These are phyloP conservation scores for Sebastes aleutianus DNA, from an alignment of 2,797 vertebrate genomes.

Conservation along the genomic window DNA sequence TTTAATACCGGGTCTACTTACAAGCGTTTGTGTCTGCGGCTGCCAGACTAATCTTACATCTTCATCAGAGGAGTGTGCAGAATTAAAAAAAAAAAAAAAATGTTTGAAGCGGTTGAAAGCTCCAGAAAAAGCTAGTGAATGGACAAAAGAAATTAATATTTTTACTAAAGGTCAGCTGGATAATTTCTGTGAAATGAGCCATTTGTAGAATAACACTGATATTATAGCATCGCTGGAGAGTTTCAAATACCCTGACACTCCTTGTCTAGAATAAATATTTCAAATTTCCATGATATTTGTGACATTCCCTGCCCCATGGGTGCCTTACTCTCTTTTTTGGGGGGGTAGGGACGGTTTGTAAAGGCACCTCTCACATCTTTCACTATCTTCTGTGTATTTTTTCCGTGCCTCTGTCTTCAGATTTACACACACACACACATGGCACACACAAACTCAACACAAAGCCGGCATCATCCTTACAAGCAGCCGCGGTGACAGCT, in stretches of 20 bases:
- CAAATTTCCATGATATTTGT: constrained; percentile 23
- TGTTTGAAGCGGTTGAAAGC: not conserved
- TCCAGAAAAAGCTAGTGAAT: fast-evolving
- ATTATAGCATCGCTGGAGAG: not conserved
- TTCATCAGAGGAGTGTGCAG: not conserved
- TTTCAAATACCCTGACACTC: not conserved
- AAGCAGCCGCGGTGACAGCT: constrained; percentile 51
- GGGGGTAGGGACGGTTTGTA: not conserved
- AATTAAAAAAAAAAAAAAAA: not conserved
- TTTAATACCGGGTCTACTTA: not conserved
- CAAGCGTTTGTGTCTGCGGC: not conserved
- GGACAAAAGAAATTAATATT: not conserved
- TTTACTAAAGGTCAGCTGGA: not conserved
- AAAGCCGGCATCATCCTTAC: constrained; percentile 51
- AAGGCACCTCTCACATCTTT: constrained; percentile 31
- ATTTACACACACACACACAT: not conserved
- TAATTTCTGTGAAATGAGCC: not conserved
- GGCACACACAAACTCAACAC: constrained; percentile 7
- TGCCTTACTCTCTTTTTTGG: not conserved
- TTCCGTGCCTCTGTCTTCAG: constrained; percentile 10
- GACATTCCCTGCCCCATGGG: not conserved
- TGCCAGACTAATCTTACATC: not conserved
- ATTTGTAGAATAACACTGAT: not conserved
- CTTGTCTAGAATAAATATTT: constrained; percentile 3
- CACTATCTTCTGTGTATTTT: constrained; percentile 21